Conservation (phyloP, 2,888 invertebrate species). For the Prosapia bicincta region DNA sequence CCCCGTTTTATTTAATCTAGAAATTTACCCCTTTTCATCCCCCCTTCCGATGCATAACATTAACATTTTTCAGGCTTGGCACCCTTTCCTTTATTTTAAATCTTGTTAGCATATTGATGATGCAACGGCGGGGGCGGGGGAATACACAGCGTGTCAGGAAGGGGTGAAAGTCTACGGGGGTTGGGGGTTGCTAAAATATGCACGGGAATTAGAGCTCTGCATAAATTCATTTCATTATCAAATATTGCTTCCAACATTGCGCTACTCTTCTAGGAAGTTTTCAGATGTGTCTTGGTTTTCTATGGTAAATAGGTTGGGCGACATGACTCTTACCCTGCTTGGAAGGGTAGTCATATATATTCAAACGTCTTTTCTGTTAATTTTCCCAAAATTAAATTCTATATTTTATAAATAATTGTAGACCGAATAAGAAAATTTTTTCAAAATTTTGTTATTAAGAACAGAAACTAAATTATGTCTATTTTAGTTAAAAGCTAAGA, state of each 20-base stretch:
- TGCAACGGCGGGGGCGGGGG: not conserved
- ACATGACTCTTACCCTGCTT: too few species aligned
- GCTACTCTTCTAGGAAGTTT: too few species aligned
- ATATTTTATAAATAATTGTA: too few species aligned
- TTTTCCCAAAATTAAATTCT: too few species aligned
- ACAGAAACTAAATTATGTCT: too few species aligned
- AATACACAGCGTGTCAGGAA: not conserved
- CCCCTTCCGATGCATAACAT: slow-evolving; percentile 20
- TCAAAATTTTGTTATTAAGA: too few species aligned
- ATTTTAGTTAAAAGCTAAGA: too few species aligned
- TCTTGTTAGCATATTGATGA: slow-evolving; percentile 28
- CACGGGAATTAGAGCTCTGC: slow-evolving; percentile 29
- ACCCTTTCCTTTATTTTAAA: slow-evolving; percentile 21
- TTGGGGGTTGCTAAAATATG: slow-evolving; percentile 23
- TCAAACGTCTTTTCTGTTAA: too few species aligned
- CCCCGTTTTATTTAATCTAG: slow-evolving; percentile 25
- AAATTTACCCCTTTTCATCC: not conserved
- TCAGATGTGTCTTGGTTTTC: too few species aligned
- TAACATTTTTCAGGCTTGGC: slow-evolving; percentile 26
- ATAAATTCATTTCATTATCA: slow-evolving; percentile 31
- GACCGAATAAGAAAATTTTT: too few species aligned
- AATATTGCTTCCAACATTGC: slow-evolving; percentile 24
- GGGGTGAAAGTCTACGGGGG: slow-evolving; percentile 11
- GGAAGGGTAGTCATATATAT: too few species aligned
- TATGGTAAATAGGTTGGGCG: too few species aligned